Percentiles rank a stretch among this genome's conserved stretches.
Conservation (phyloP, 2,888 invertebrate species). For the Formica aserva region DNA sequence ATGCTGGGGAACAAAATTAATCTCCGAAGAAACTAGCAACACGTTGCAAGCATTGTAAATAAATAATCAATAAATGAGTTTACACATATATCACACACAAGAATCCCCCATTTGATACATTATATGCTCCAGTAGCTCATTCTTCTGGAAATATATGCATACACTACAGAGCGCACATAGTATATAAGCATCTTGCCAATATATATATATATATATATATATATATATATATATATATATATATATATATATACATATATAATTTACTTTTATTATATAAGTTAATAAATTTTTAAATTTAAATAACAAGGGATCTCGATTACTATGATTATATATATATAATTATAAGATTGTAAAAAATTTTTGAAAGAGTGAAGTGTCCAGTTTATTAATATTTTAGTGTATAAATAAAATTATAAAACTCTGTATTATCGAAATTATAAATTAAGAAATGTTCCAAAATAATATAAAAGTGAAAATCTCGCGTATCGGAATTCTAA, state of each 20-base stretch:
- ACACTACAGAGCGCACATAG: conserved; percentile 32
- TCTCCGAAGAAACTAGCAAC: conserved; percentile 37
- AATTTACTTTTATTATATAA: too few species aligned
- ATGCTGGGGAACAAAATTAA: conserved; percentile 26
- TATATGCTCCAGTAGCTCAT: conserved; percentile 82
- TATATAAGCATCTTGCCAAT: conserved; percentile 35
- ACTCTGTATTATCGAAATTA: not conserved
- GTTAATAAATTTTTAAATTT: conserved; percentile 20
- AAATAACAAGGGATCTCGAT: conserved; percentile 10
- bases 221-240: conserved; percentile 49
- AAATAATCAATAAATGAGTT: conserved; percentile 81
- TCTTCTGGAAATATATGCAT: conserved; percentile 74
- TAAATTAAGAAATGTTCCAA: not conserved
- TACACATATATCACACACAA: conserved; percentile 67
- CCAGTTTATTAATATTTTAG: not conserved
- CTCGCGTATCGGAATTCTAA: not conserved
- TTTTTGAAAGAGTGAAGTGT: not conserved
- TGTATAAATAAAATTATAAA: not conserved
- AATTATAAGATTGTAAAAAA: not conserved
- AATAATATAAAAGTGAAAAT: conserved; percentile 15
- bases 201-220: conserved; percentile 45
- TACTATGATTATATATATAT: not conserved
- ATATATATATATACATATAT: conserved; percentile 50
- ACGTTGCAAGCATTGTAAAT: conserved; percentile 57
- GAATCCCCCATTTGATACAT: conserved; percentile 71